phyloP scores from a whole-genome alignment of 2,797 vertebrate genomes.

The Amblyopsis hoosieri region DNA sequence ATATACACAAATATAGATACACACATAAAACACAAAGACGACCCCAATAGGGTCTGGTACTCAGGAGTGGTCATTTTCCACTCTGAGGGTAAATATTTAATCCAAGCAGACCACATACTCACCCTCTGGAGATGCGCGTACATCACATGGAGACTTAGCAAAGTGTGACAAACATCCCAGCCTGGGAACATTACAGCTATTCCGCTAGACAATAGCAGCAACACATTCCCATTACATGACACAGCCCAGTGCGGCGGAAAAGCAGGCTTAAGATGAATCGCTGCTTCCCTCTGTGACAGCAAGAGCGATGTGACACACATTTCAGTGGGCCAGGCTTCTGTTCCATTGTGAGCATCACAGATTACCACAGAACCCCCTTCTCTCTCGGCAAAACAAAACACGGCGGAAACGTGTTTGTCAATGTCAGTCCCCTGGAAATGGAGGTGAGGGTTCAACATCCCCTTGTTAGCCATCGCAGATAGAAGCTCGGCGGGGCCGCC shows the following conservation, averaged over 20 bases:
- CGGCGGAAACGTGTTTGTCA: constrained; percentile 52
- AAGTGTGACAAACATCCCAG: constrained; percentile 15
- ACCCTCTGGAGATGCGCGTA: constrained; percentile 9
- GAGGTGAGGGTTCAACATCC: constrained; percentile 63
- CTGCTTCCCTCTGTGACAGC: constrained; percentile 45
- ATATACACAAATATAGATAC: background rate
- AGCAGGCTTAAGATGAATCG: constrained; percentile 43
- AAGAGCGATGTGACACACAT: constrained; percentile 47
- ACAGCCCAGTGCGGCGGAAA: constrained; percentile 2
- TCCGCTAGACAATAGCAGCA: constrained; percentile 8
- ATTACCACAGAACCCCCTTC: constrained; percentile 38
- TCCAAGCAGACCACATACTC: constrained; percentile 31
- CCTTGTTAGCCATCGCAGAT: constrained; percentile 37
- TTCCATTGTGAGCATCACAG: constrained; percentile 37
- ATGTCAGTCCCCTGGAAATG: constrained; percentile 63
- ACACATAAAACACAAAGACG: background rate
- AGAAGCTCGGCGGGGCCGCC: constrained; percentile 13
- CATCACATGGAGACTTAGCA: constrained; percentile 4
- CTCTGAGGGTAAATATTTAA: constrained; percentile 39
- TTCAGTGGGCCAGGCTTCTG: constrained; percentile 28
- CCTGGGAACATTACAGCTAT: constrained; percentile 12
- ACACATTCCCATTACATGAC: constrained; percentile 19
- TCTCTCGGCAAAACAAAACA: constrained; percentile 27
- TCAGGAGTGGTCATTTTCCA: constrained; percentile 26
- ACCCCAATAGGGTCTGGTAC: constrained; percentile 6